Evolutionary conservation across 2,888 invertebrate genomes (phyloP).

Genomic region (Lasioglossum lativentre): DNA sequence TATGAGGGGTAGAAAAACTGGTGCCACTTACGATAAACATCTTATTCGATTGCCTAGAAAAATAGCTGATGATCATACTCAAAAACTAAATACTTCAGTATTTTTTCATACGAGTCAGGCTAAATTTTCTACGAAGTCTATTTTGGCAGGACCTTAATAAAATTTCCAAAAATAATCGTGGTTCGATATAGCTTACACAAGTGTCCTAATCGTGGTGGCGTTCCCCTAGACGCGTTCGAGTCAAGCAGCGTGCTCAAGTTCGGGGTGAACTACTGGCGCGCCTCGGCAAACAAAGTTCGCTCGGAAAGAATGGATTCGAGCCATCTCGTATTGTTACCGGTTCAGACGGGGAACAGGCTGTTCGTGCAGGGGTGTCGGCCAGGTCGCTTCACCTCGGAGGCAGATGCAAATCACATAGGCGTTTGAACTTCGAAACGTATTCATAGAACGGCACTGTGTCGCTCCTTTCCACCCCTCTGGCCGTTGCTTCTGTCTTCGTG

Average conservation of each 20-base stretch:
- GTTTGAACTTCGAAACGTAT: constrained; percentile 78
- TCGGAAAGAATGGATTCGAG: background rate
- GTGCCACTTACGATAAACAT: too few species aligned
- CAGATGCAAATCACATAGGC: constrained; percentile 75
- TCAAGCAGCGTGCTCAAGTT: background rate
- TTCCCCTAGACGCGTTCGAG: background rate
- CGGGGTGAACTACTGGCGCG: background rate
- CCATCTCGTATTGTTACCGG: constrained; percentile 8
- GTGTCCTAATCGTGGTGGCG: too few species aligned
- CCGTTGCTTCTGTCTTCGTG: constrained; percentile 54
- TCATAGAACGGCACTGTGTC: constrained; percentile 70
- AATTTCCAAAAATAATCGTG: background rate
- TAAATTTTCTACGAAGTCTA: too few species aligned
- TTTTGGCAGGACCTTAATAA: background rate
- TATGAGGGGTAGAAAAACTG: too few species aligned
- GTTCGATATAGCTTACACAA: background rate
- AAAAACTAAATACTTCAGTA: too few species aligned
- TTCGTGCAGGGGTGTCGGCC: background rate
- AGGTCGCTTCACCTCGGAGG: constrained; percentile 54
- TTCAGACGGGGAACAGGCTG: constrained; percentile 2
- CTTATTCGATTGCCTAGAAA: too few species aligned
- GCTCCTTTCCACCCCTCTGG: constrained; percentile 36
- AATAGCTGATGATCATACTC: too few species aligned
- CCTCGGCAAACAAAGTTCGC: background rate
- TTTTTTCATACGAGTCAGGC: too few species aligned